phyloP scores from a whole-genome alignment of 2,113 vertebrate genomes.

The Neoarius graeffei region DNA sequence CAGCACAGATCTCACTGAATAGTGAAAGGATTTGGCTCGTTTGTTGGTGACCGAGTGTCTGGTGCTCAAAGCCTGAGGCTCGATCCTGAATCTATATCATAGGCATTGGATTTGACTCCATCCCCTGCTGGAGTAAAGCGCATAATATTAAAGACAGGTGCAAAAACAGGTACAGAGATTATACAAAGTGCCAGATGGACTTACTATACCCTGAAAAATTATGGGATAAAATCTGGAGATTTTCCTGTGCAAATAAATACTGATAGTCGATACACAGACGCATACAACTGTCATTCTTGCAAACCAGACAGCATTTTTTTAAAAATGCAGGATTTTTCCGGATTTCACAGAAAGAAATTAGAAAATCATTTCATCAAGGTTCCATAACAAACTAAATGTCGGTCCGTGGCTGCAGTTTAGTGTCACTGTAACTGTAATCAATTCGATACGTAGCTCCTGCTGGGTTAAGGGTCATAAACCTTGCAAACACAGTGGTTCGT shows the following conservation, averaged over 20 bases:
- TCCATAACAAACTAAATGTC: not conserved
- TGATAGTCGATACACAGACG: not conserved
- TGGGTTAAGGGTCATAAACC: not conserved
- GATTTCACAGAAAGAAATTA: not conserved
- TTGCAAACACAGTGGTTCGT: not conserved
- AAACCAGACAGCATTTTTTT: not conserved
- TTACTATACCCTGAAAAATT: slow-evolving; percentile 8
- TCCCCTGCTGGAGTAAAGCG: slow-evolving; percentile 16
- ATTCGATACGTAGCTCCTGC: not conserved
- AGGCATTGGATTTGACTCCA: slow-evolving; percentile 21
- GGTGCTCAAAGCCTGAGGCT: slow-evolving; percentile 13
- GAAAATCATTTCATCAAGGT: not conserved
- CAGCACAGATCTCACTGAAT: slow-evolving; percentile 37
- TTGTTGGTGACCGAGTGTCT: slow-evolving; percentile 34
- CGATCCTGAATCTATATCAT: slow-evolving; percentile 32
- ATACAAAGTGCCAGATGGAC: not conserved
- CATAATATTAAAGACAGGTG: slow-evolving; percentile 41
- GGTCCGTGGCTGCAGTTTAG: not conserved
- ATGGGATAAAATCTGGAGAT: not conserved
- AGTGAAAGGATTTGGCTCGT: slow-evolving; percentile 43
- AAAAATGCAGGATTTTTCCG: not conserved
- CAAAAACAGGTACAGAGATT: slow-evolving; percentile 17
- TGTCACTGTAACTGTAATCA: not conserved
- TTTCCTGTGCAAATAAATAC: not conserved
- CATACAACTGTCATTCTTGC: not conserved